These are phyloP conservation scores for Alcis repandata DNA, from an alignment of 2,888 invertebrate genomes.

Conservation along the genomic window DNA sequence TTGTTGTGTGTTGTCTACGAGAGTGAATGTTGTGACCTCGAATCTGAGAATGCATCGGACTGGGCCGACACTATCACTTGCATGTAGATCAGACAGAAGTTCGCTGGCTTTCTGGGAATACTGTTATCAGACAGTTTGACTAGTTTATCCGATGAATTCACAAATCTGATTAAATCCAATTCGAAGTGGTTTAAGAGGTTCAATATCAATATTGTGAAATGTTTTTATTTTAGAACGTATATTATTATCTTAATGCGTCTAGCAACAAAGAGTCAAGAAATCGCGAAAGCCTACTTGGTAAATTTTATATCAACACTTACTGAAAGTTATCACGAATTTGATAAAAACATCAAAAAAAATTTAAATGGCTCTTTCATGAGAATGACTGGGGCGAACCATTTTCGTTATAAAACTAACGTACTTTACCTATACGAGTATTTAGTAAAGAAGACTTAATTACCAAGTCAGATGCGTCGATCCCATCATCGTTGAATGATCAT, in stretches of 20 bases:
- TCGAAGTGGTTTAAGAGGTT: background rate
- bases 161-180: conserved; percentile 1
- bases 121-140: background rate
- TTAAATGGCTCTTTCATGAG: too few relatives aligned
- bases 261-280: too few relatives aligned
- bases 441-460: too few relatives aligned
- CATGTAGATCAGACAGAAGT: background rate
- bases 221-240: background rate
- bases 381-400: too few relatives aligned
- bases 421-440: too few relatives aligned
- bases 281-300: background rate
- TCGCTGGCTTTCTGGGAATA: background rate
- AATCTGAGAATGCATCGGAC: conserved; percentile 3
- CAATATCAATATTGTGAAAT: background rate
- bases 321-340: too few relatives aligned
- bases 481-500: background rate
- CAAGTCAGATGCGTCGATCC: too few relatives aligned
- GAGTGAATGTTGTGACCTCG: conserved; percentile 26
- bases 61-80: conserved; percentile 7
- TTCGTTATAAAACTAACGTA: too few relatives aligned
- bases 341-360: too few relatives aligned
- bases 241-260: too few relatives aligned
- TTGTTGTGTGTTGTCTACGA: conserved; percentile 1
- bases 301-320: too few relatives aligned
- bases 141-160: conserved; percentile 3